A percentile compares a stretch with the other conserved stretches of the same genome.
These are phyloP conservation scores for Ophioninae sp. DNA, from an alignment of 2,888 invertebrate species.

Conservation along the genomic window DNA sequence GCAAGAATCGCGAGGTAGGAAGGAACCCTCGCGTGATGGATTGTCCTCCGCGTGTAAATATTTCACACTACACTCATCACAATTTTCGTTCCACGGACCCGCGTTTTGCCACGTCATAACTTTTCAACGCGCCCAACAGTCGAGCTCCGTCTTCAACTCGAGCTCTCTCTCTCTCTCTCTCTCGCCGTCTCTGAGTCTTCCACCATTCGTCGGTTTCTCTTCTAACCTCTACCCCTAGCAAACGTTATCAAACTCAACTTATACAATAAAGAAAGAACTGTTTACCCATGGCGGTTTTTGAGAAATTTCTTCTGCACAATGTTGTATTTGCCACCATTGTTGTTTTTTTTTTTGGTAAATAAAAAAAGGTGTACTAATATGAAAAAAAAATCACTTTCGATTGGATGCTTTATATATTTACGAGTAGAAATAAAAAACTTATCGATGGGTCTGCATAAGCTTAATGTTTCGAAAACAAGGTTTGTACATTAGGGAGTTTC, in stretches of 20 bases:
- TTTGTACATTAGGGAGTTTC: too few species aligned
- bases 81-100: conserved; percentile 71
- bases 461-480: too few species aligned
- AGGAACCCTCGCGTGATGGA: conserved; percentile 70
- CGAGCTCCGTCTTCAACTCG: conserved; percentile 33
- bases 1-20: conserved; percentile 47
- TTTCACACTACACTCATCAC: conserved; percentile 77
- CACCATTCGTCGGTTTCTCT: conserved; percentile 22
- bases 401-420: too few species aligned
- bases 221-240: conserved; percentile 34
- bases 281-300: background rate
- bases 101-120: conserved; percentile 70
- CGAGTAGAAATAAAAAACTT: too few species aligned
- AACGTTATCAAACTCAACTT: conserved; percentile 42
- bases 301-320: too few species aligned
- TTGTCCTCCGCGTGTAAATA: conserved; percentile 77
- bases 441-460: too few species aligned
- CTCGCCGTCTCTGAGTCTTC: conserved; percentile 10
- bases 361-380: too few species aligned
- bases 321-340: too few species aligned
- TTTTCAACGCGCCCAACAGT: conserved; percentile 56
- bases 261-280: conserved; percentile 45
- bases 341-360: too few species aligned
- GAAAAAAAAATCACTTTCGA: too few species aligned
- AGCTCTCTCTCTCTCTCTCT: background rate